These are phyloP conservation scores for Congeria kusceri DNA, from an alignment of 2,888 invertebrate species.

Conservation along the genomic window DNA sequence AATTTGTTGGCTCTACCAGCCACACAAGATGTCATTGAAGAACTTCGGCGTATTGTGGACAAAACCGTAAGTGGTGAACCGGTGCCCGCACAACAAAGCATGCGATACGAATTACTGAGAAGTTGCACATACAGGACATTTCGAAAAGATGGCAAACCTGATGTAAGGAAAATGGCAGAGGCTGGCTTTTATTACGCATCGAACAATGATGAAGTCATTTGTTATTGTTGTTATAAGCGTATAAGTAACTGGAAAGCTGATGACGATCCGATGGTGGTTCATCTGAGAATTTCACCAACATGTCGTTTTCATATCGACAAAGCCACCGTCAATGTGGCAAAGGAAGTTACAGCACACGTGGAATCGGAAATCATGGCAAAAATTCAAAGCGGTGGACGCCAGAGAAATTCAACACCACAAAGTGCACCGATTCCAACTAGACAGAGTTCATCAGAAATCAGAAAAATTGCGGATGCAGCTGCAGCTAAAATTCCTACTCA, in stretches of 20 bases:
- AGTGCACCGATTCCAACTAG: no score
- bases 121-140: conserved; percentile 51
- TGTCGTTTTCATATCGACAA: conserved; percentile 44
- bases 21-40: conserved; percentile 19
- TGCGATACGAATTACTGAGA: conserved; percentile 52
- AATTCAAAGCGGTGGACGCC: no score
- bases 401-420: no score
- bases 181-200: conserved; percentile 58
- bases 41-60: conserved; percentile 29
- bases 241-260: conserved; percentile 37
- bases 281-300: conserved; percentile 34
- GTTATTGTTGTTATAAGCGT: conserved; percentile 51
- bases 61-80: conserved; percentile 26
- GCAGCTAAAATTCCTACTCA: no score
- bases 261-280: conserved; percentile 41
- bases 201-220: conserved; percentile 53
- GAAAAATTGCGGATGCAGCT: no score
- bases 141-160: conserved; percentile 51
- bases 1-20: background rate
- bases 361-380: no score
- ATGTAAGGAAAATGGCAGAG: conserved; percentile 30
- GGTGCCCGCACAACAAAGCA: conserved; percentile 37
- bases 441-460: no score
- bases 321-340: conserved; percentile 29
- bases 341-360: no score